Evolutionary conservation across 2,113 vertebrate genomes (phyloP).

Genomic region (Poeciliopsis occidentalis): DNA sequence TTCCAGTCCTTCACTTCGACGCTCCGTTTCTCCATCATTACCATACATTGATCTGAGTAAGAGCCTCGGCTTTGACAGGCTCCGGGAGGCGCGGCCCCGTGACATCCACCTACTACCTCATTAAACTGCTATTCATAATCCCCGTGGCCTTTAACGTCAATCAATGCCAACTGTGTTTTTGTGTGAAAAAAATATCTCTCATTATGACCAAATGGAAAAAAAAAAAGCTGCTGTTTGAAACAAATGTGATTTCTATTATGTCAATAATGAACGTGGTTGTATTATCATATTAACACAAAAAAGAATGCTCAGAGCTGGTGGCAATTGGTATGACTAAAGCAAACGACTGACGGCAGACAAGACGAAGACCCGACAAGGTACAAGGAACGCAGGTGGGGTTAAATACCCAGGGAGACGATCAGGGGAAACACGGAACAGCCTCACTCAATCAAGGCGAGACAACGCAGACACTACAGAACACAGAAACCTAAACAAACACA

Average conservation of each 20-base stretch:
- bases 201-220: conserved; percentile 25
- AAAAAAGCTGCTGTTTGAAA: conserved; percentile 13
- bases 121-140: conserved; percentile 63
- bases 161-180: conserved; percentile 37
- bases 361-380: no score
- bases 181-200: conserved; percentile 23
- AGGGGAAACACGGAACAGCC: no score
- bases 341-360: no score
- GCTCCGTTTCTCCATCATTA: conserved; percentile 60
- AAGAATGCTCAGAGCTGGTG: no score
- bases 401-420: no score
- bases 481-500: no score
- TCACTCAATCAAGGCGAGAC: no score
- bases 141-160: conserved; percentile 40
- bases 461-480: no score
- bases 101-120: conserved; percentile 57
- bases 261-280: not conserved
- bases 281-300: no score
- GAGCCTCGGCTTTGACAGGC: conserved; percentile 49
- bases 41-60: conserved; percentile 71
- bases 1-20: conserved; percentile 45
- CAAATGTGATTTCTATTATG: conserved; percentile 20
- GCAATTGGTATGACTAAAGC: no score
- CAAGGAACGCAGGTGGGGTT: no score
- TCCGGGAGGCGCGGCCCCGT: conserved; percentile 45